phyloP scores from a whole-genome alignment of 2,113 vertebrate species.

The Fulica atra region DNA sequence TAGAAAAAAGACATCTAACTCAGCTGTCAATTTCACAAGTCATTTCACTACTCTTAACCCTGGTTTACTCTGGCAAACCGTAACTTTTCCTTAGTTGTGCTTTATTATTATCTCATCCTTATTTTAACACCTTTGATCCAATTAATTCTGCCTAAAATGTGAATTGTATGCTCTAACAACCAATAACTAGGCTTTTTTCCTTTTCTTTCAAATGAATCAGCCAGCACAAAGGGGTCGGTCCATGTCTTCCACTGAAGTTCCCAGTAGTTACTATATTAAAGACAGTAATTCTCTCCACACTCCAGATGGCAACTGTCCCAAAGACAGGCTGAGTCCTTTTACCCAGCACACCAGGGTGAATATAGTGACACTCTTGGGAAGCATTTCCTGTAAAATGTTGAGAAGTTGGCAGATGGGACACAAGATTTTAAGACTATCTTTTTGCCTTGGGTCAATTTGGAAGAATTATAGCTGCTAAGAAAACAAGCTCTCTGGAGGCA shows the following conservation, averaged over 20 bases:
- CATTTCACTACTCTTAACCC: background rate
- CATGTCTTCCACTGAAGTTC: background rate
- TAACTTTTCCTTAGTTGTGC: background rate
- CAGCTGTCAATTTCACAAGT: background rate
- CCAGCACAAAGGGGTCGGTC: background rate
- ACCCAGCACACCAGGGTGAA: background rate
- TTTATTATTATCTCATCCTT: background rate
- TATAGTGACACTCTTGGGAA: constrained; percentile 3
- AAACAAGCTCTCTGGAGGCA: background rate
- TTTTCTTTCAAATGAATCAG: background rate
- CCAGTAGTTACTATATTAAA: background rate
- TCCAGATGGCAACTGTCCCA: constrained; percentile 43
- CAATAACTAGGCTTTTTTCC: background rate
- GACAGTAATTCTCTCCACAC: background rate
- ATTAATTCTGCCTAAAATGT: background rate
- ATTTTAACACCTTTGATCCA: background rate
- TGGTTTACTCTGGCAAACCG: background rate
- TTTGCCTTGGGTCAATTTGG: background rate
- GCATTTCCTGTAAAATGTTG: constrained; percentile 6
- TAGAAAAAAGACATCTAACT: background rate
- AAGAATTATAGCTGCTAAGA: background rate
- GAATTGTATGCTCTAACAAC: background rate
- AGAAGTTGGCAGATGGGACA: constrained; percentile 38
- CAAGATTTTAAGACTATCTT: constrained; percentile 44
- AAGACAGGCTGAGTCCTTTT: constrained; percentile 16